These are phyloP conservation scores for Phyto melanocephala DNA, from an alignment of 2,888 invertebrate genomes.

Conservation along the genomic window DNA sequence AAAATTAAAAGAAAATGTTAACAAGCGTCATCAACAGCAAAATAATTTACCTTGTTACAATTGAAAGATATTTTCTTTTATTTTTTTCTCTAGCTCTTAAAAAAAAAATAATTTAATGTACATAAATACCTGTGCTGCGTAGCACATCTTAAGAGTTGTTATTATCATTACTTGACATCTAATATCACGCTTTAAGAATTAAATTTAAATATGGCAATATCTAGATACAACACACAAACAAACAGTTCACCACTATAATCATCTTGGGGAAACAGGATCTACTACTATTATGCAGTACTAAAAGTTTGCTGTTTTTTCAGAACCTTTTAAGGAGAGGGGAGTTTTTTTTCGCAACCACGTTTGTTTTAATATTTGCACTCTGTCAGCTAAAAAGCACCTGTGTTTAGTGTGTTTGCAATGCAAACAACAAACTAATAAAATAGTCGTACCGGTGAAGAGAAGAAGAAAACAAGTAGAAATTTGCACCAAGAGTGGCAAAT, in stretches of 20 bases:
- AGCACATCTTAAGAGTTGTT: conserved; percentile 39
- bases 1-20: neutral
- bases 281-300: neutral
- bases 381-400: conserved; percentile 58
- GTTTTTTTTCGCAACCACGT: neutral
- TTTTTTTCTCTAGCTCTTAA: neutral
- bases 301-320: neutral
- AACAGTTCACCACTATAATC: conserved; percentile 17
- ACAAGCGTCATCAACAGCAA: neutral
- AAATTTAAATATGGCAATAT: conserved; percentile 66
- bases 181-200: conserved; percentile 67
- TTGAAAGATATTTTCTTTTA: conserved; percentile 10
- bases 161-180: conserved; percentile 66
- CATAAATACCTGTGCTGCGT: conserved; percentile 49
- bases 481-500: conserved; percentile 58
- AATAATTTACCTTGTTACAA: conserved; percentile 7
- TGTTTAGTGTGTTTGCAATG: conserved; percentile 13
- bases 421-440: conserved; percentile 42
- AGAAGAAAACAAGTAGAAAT: conserved; percentile 10
- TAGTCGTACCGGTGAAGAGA: neutral
- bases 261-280: conserved; percentile 36
- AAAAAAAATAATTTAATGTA: conserved; percentile 29
- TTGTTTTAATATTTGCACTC: neutral
- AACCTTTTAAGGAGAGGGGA: conserved; percentile 43
- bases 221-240: conserved; percentile 49